phyloP scores from a whole-genome alignment of 2,113 vertebrate species.

The Panthera leo region DNA sequence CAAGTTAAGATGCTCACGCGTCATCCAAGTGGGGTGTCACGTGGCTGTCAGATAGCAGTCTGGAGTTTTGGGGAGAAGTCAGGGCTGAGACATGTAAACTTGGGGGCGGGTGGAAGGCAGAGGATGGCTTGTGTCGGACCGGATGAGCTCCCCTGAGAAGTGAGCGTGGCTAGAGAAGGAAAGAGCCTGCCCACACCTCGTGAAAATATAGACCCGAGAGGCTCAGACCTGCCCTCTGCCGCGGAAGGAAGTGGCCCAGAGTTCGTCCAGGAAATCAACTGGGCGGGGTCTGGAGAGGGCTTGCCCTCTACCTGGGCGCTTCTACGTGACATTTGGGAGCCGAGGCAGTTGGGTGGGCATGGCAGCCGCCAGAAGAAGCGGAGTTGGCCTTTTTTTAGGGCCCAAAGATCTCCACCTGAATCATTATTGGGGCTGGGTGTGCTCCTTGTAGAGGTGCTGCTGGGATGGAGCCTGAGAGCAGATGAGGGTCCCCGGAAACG shows the following conservation, averaged over 20 bases:
- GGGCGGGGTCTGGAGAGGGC: background rate
- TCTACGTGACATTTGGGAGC: no score
- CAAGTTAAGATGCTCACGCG: background rate
- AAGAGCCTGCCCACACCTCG: background rate
- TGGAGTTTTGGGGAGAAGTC: background rate
- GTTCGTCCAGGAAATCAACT: background rate
- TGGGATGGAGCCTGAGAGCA: background rate
- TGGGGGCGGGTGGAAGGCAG: background rate
- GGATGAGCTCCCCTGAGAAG: no score
- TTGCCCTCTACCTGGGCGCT: background rate
- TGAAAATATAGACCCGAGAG: background rate
- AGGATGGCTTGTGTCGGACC: background rate
- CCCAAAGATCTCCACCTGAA: background rate
- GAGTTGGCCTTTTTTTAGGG: background rate
- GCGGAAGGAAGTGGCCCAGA: background rate
- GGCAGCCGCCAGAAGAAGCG: background rate
- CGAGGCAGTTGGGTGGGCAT: background rate
- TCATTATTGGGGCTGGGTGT: background rate
- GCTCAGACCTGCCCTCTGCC: background rate
- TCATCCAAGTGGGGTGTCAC: background rate
- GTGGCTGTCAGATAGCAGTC: background rate
- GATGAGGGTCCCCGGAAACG: background rate
- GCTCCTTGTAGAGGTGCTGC: no score
- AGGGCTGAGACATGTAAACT: background rate
- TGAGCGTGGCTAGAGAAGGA: background rate